These are phyloP conservation scores for Leptodirus hochenwartii DNA, from an alignment of 2,888 invertebrate species.

Conservation along the genomic window DNA sequence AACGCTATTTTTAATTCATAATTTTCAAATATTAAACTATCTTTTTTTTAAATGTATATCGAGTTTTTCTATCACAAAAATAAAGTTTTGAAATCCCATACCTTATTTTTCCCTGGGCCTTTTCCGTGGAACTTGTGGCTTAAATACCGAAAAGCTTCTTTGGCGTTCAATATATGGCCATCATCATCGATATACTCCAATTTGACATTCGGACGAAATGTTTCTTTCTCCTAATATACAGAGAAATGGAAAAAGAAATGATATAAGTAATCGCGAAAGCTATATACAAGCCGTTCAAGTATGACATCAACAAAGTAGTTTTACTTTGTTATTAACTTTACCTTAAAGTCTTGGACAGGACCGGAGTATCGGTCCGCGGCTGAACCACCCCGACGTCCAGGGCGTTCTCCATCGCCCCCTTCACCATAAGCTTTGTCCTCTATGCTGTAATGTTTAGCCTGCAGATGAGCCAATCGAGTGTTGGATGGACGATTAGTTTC, in stretches of 20 bases:
- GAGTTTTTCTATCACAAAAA: no score
- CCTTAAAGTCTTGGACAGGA: conserved; percentile 77
- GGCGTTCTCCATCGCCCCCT: conserved; percentile 47
- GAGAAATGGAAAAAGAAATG: no score
- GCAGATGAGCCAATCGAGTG: conserved; percentile 52
- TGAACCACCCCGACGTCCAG: conserved; percentile 28
- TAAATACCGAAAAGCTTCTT: conserved; percentile 92
- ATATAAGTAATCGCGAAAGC: no score
- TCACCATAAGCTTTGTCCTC: conserved; percentile 63
- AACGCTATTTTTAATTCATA: no score
- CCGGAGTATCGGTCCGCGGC: conserved; percentile 62
- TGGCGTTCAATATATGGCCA: conserved; percentile 78
- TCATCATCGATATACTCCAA: conserved; percentile 95
- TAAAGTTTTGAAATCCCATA: no score
- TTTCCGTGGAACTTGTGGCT: conserved; percentile 99
- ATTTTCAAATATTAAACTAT: no score
- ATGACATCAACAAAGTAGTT: no score
- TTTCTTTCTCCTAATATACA: conserved; percentile 80
- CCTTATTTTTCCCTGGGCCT: conserved; percentile 97
- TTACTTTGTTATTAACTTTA: no score
- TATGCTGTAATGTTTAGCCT: conserved; percentile 64
- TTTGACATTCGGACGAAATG: conserved; percentile 85
- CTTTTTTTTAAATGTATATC: no score
- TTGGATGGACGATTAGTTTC: conserved; percentile 53
- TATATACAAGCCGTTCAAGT: no score